Conservation (phyloP, 2,888 invertebrate genomes). For the Blera fallax region DNA sequence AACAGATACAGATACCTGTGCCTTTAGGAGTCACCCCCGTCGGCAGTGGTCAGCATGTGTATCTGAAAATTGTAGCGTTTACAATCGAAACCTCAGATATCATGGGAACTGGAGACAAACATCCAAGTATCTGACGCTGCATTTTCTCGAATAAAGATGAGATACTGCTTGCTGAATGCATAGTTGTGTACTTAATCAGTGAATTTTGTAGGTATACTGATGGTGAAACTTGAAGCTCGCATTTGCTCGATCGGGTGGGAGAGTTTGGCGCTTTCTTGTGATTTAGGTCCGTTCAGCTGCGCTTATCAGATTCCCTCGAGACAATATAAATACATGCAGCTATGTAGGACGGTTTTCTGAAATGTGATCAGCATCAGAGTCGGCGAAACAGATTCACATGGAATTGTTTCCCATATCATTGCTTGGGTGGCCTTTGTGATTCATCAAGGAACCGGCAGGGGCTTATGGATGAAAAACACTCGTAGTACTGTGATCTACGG, state of each 20-base stretch:
- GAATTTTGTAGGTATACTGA: not conserved
- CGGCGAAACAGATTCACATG: constrained; percentile 8
- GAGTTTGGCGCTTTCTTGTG: not conserved
- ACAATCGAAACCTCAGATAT: constrained; percentile 32
- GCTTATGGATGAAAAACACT: not conserved
- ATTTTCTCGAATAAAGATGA: constrained; percentile 42
- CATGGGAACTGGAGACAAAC: constrained; percentile 37
- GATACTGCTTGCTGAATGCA: not conserved
- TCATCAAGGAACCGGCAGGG: not conserved
- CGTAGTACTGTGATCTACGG: no score
- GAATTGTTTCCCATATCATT: constrained; percentile 5
- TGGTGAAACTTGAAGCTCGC: constrained; percentile 24
- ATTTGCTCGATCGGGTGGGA: not conserved
- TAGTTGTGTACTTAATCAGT: constrained; percentile 1
- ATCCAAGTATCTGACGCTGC: constrained; percentile 30
- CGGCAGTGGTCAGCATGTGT: not conserved
- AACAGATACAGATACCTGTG: not conserved
- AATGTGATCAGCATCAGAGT: constrained; percentile 49
- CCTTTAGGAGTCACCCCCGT: not conserved
- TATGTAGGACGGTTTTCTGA: constrained; percentile 8
- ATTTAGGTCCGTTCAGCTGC: not conserved
- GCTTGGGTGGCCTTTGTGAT: constrained; percentile 24
- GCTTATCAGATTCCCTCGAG: constrained; percentile 21
- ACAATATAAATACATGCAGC: not conserved
- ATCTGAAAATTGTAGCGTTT: constrained; percentile 21